Base-by-base conservation (phyloP, 64 coral and sea anemone genomes). In the Trachythela sp. region DNA sequence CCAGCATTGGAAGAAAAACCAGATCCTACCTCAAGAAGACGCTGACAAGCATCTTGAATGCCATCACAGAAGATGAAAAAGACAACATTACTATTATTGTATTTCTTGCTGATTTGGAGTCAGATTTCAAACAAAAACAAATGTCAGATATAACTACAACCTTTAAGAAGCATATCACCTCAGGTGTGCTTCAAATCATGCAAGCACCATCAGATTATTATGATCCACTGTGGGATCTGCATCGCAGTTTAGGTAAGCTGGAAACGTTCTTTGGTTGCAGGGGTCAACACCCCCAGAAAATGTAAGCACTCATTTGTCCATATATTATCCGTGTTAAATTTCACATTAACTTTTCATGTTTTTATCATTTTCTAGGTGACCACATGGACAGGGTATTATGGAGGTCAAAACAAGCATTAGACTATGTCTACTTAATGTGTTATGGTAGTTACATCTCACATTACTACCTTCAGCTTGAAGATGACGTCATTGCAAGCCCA, bases 381-480 rank as follows among this genome's bases (percentile, higher is more conserved):
- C 42, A 85, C 9, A 50, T 76, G 71, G 37, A 71, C 33, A 76
- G 90, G 54, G 83, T 42, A 31, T 39, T 14, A 40, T 92, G 90
- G 90, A 41, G 90, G 42, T 92, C 90, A 36, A 92, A 92, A 41
- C 90, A 92, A 54, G 77, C 71, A 70, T 71, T 92, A 18, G 90
- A 92, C 38, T 92, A 87, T 88, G 85, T 84, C 26, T 92, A 83
- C 83, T 68, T 92, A 26, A 92, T 92, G 90, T 88, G 85, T 36
- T 92, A 92, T 35, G 87, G 90, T 34, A 83, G 85, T 15, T 15
- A 31, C 40, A 36, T 84, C 22, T 92, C 90, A 39, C 67, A 92
- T 36, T 92, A 88, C 36, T 92, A 92, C 48, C 85, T 92, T 17
- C 90, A 92, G 30, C 71, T 92, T 14, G 90, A 92, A 43, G 90